Base-by-base conservation (phyloP, 2,113 vertebrate species). In the Rhinoderma darwinii region DNA sequence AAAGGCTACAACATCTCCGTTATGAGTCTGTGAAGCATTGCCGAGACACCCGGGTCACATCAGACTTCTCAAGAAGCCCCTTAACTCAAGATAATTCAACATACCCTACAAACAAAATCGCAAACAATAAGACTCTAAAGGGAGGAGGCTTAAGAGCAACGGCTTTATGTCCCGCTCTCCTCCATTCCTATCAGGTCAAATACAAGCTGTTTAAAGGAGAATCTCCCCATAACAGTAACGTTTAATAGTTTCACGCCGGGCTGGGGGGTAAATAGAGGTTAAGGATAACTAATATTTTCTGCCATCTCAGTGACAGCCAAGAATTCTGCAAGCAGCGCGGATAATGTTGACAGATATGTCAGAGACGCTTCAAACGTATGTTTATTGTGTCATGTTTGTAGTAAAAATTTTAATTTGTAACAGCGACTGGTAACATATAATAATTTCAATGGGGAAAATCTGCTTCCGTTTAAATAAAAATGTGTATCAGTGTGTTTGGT, bases 1-100 rank as follows among this genome's bases (percentile, higher is more conserved):
- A 84, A 86, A 72, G 73, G 89, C 85, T 90, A 88, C 85, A 84
- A 10, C 82, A 51, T 87, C 86, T 70, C 27, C 41, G 82, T 61
- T 56, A 56, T 11, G 20, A 0, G 27, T 74, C 70, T 73, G 50
- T 0, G 0, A 89, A 86, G 66, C 0, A 2, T 3, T 8, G 79
- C 87, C 73, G 81, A 61, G 82, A 86, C 85, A 86, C 0, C 0
- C 87, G 43, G 73, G 30, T 10, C 37, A 0, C 0, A 70, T 17
- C 0, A 77, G 56, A 54, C 41, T 14, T 84, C 82, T 56, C 66
- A 78, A 47, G 84, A 86, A 89, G 75, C 79, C 82, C 84, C 50
- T 75, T 37, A 39, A 54, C 84, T 70, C 1, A 75, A 37, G 41
- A 87, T 84, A 89, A 89, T 9, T 41, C 30, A 15, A 66, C 83